Evolutionary conservation across 2,797 vertebrate genomes (phyloP), one percentile per base, ranked within the genome.

Genomic region (Lutjanus argentimaculatus): DNA sequence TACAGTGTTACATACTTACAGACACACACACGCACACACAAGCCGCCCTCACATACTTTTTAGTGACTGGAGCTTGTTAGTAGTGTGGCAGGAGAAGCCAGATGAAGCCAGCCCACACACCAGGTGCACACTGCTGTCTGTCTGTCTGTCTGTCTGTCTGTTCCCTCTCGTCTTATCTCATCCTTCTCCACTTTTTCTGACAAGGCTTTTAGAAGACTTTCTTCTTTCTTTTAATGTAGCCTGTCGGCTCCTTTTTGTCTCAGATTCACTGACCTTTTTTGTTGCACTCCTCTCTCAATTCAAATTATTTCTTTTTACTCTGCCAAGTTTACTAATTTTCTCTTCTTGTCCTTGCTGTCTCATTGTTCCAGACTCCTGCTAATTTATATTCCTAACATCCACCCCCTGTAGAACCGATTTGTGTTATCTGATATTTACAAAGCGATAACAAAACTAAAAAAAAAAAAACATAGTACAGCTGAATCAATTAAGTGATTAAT

Each of bases 51-150:
- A 62, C 64, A 67, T 53, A 57, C 67, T 66, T 80, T 88, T 80
- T 64, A 76, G 80, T 82, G 80, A 85, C 55, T 70, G 79, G 57
- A 85, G 77, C 77, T 88, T 89, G 87, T 92, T 91, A 87, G 81
- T 58, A 21, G 79, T 85, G 53, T 75, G 87, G 83, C 77, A 80
- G 62, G 62, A 86, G 77, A 65, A 72, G 79, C 75, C 89, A 87
- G 84, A 86, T 87, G 82, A 90, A 89, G 72, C 42, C 84, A 69
- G 77, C 87, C 87, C 84, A 90, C 88, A 84, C 82, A 86, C 79
- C 86, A 90, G 87, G 86, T 90, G 85, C 74, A 71, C 58, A 58
- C 22, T 71, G 56, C 70, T 66, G 70, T 51, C 55, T 57, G 55
- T 56, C 48, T 45, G 25, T 25, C 67, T 67, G 65, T 56, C 68